Conservation (phyloP, 2,888 invertebrate species). For the Exocentrus adspersus region DNA sequence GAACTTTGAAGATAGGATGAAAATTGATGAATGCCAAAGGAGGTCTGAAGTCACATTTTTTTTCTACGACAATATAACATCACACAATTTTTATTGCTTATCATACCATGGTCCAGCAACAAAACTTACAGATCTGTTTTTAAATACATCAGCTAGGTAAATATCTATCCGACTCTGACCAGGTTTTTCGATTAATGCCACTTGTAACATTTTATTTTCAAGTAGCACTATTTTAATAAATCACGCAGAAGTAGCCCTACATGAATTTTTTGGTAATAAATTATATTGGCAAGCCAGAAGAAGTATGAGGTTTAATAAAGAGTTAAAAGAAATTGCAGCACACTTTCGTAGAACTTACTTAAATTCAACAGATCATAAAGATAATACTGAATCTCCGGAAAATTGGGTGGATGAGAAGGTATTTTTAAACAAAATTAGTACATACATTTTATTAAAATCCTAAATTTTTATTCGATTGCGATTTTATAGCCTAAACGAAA, state of each 20-base stretch:
- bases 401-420: constrained; percentile 74
- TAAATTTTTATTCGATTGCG: too few species aligned
- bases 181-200: too few species aligned
- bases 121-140: constrained; percentile 71
- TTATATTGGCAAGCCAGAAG: constrained; percentile 87
- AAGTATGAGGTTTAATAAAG: constrained; percentile 88
- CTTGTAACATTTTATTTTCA: constrained; percentile 5
- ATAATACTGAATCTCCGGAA: constrained; percentile 68
- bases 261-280: constrained; percentile 85
- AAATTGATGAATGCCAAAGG: constrained; percentile 68
- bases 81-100: constrained; percentile 76
- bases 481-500: constrained; percentile 61
- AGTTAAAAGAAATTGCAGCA: constrained; percentile 74
- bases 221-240: constrained; percentile 73
- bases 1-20: constrained; percentile 85
- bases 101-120: constrained; percentile 84
- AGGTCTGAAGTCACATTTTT: constrained; percentile 71
- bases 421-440: too few species aligned
- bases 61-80: constrained; percentile 76
- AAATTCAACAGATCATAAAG: constrained; percentile 71
- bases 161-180: constrained; percentile 22
- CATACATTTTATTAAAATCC: too few species aligned
- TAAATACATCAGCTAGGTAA: constrained; percentile 64
- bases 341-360: constrained; percentile 72
- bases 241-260: constrained; percentile 87